A percentile compares a stretch with the other conserved stretches of the same genome.
Conservation (phyloP, 2,113 vertebrate genomes). For the Chrysochloris asiatica region DNA sequence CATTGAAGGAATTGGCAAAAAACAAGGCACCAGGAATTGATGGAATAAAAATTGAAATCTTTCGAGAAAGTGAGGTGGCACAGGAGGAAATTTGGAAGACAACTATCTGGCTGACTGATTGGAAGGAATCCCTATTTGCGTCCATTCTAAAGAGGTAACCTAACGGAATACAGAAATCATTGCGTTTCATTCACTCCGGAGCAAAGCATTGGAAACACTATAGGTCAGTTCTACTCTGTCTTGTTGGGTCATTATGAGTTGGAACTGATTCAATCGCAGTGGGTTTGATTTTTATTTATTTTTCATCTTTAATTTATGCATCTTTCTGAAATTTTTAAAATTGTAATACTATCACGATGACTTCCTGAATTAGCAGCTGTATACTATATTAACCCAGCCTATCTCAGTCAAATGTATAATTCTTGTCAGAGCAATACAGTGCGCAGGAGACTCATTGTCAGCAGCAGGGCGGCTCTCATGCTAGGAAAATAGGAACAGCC, state of each 20-base stretch:
- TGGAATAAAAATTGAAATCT: too few relatives aligned
- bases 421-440: not conserved
- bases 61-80: too few relatives aligned
- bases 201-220: not conserved
- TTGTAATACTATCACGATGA: not conserved
- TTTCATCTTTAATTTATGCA: slow-evolving; percentile 6
- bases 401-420: not conserved
- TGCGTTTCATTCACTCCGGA: too few relatives aligned
- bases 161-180: too few relatives aligned
- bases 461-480: not conserved
- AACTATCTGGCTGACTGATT: too few relatives aligned
- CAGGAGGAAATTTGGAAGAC: too few relatives aligned
- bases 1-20: too few relatives aligned
- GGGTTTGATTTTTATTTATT: not conserved
- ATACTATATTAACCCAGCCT: not conserved
- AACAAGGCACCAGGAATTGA: too few relatives aligned
- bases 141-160: too few relatives aligned
- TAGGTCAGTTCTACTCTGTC: not conserved
- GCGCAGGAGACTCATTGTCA: not conserved
- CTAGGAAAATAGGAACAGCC: not conserved
- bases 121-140: too few relatives aligned
- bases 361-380: not conserved
- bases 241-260: too few relatives aligned
- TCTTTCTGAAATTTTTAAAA: slow-evolving; percentile 15
- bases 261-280: too few relatives aligned